Percentiles rank a stretch among this genome's conserved stretches.
These are phyloP conservation scores for Lacerta viridis DNA, from an alignment of 2,797 vertebrate genomes.

Conservation along the genomic window DNA sequence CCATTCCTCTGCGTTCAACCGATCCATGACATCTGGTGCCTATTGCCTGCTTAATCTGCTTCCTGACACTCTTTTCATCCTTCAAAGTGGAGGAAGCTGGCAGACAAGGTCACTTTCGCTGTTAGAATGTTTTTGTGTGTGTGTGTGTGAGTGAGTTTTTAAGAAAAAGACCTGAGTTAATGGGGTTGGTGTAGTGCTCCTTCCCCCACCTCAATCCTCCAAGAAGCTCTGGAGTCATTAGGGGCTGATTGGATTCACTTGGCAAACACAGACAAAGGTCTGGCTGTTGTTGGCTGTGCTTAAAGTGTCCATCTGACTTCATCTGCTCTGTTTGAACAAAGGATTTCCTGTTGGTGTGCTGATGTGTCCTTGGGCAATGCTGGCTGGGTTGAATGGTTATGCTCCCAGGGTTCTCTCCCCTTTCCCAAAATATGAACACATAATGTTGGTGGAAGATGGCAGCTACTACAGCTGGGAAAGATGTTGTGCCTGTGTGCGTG, in stretches of 20 bases:
- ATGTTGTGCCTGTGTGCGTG: not conserved
- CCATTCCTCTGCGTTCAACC: no score
- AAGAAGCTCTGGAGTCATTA: not conserved
- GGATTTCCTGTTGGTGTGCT: conserved; percentile 1
- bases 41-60: not conserved
- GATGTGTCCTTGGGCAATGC: not conserved
- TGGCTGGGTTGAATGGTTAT: not conserved
- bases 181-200: no score
- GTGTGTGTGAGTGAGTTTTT: no score
- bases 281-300: not conserved
- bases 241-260: not conserved
- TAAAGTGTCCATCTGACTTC: conserved; percentile 7
- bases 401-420: not conserved
- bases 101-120: not conserved
- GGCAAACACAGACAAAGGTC: not conserved
- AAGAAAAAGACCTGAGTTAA: not conserved
- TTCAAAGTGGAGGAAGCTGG: not conserved
- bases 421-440: not conserved
- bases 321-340: conserved; percentile 12
- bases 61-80: not conserved
- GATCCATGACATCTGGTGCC: no score
- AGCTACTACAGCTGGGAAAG: not conserved
- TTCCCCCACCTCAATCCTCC: not conserved
- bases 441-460: conserved; percentile 1
- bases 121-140: not conserved